Evolutionary conservation across 2,888 invertebrate species (phyloP).

Genomic region (Cheilosia grossa): DNA sequence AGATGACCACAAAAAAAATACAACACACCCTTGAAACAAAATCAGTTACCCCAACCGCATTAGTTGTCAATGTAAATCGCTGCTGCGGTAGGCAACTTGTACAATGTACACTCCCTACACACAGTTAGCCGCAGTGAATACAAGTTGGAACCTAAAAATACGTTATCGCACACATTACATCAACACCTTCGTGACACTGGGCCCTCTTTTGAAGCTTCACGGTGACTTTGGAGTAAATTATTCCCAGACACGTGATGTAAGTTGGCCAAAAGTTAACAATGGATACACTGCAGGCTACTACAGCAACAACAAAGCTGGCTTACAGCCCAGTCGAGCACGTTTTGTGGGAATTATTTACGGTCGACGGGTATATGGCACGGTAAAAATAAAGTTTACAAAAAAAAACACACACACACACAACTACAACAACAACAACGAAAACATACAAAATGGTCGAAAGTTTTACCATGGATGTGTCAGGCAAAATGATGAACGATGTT

Average conservation of each 20-base stretch:
- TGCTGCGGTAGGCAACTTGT: neutral
- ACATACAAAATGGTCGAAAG: slow-evolving; percentile 58
- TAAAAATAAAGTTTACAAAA: slow-evolving; percentile 2
- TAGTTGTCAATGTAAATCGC: slow-evolving; percentile 1
- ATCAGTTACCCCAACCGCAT: slow-evolving; percentile 17
- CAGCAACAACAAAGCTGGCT: slow-evolving; percentile 23
- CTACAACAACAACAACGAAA: neutral
- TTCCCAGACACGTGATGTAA: slow-evolving; percentile 67
- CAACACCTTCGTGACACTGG: slow-evolving; percentile 71
- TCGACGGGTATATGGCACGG: slow-evolving; percentile 52
- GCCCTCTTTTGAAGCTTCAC: slow-evolving; percentile 64
- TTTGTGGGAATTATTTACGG: slow-evolving; percentile 68
- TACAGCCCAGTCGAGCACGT: slow-evolving; percentile 56
- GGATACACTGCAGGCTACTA: slow-evolving; percentile 23
- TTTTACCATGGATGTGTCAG: slow-evolving; percentile 55
- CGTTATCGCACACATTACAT: slow-evolving; percentile 50
- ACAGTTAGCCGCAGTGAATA: neutral
- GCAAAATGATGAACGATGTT: slow-evolving; percentile 69
- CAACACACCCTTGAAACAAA: neutral
- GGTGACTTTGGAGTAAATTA: slow-evolving; percentile 59
- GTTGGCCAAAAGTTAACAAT: slow-evolving; percentile 68
- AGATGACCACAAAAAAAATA: neutral
- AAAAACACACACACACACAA: neutral
- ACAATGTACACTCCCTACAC: neutral
- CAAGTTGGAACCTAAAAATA: slow-evolving; percentile 6